A percentile compares a stretch with the other conserved stretches of the same genome.
phyloP scores from a whole-genome alignment of 2,888 invertebrate species.

The Mimachlamys varia region DNA sequence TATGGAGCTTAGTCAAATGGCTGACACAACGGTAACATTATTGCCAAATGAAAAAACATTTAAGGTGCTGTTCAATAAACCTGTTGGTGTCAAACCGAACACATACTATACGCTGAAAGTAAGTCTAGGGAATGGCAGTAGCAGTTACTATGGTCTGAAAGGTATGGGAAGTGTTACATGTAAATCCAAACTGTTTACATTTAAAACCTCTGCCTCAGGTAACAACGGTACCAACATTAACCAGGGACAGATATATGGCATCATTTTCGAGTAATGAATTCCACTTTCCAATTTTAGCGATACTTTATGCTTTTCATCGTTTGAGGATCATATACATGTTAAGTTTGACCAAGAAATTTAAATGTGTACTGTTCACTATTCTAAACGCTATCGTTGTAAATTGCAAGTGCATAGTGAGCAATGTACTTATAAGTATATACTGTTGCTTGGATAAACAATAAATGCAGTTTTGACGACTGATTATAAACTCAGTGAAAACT shows the following conservation, averaged over 20 bases:
- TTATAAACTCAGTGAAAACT: no score
- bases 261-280: neutral
- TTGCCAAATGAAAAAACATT: neutral
- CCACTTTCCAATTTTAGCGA: no score
- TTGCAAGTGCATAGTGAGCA: no score
- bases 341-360: no score
- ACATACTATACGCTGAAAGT: conserved; percentile 1
- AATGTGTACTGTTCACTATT: no score
- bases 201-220: neutral
- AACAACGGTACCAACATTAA: neutral
- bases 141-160: neutral
- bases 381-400: no score
- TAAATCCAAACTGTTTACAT: neutral
- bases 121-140: neutral
- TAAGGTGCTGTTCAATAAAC: neutral
- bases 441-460: no score
- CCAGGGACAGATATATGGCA: neutral
- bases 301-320: no score
- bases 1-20: neutral
- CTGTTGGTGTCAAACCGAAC: neutral
- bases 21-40: neutral
- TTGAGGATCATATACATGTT: no score
- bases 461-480: no score
- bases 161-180: neutral
- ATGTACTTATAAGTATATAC: no score